These are phyloP conservation scores for Numenius phaeopus DNA, from an alignment of 2,797 vertebrate genomes.

Conservation along the genomic window DNA sequence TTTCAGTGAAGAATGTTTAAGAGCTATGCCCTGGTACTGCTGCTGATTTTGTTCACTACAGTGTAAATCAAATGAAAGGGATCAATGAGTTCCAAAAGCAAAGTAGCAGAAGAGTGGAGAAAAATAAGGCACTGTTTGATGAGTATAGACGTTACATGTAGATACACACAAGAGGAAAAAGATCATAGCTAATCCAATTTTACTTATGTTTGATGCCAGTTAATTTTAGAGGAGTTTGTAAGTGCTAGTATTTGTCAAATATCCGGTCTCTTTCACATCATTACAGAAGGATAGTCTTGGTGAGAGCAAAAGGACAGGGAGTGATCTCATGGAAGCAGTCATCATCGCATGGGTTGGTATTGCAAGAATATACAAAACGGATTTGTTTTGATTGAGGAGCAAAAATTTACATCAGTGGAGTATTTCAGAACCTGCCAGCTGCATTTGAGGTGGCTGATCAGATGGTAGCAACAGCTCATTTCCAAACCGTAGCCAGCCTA, in stretches of 20 bases:
- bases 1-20: neutral
- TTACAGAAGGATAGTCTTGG: neutral
- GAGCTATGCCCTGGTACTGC: neutral
- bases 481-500: neutral
- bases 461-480: neutral
- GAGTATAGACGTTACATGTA: accelerated
- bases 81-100: neutral
- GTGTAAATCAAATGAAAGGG: neutral
- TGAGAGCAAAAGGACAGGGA: neutral
- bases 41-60: neutral
- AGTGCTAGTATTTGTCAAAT: neutral
- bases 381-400: neutral
- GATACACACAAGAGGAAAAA: neutral
- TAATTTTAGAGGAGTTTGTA: neutral
- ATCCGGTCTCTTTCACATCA: neutral
- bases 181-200: neutral
- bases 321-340: neutral
- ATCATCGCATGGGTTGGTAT: neutral
- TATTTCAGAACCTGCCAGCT: neutral
- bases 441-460: neutral
- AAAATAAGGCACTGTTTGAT: neutral
- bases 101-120: neutral
- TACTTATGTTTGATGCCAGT: neutral
- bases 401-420: neutral
- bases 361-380: neutral